Evolutionary conservation across 2,797 vertebrate genomes (phyloP).

Genomic region (Mergus octosetaceus): DNA sequence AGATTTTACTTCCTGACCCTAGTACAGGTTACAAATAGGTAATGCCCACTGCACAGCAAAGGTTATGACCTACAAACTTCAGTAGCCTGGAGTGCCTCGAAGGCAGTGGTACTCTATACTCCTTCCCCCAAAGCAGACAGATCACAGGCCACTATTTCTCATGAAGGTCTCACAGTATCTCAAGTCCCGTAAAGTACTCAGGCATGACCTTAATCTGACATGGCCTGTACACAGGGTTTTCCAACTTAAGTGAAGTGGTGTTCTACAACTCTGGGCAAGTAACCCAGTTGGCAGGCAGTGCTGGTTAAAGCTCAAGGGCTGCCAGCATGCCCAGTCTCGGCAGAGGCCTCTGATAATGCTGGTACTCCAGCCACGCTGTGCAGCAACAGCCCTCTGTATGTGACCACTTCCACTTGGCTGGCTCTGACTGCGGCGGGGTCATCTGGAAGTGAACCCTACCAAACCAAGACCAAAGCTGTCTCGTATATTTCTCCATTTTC

Average conservation of each 20-base stretch:
- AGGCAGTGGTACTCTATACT: background rate
- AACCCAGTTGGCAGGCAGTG: background rate
- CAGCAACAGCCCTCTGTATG: background rate
- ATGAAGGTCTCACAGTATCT: background rate
- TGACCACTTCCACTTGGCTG: background rate
- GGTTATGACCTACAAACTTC: background rate
- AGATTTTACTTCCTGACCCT: background rate
- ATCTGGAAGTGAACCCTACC: background rate
- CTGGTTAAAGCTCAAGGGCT: too few relatives aligned
- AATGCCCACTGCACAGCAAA: background rate
- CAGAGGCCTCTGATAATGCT: too few relatives aligned
- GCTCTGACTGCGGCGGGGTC: accelerated
- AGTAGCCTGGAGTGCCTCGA: background rate
- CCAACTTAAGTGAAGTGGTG: background rate
- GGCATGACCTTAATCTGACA: background rate
- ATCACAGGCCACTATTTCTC: background rate
- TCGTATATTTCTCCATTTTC: background rate
- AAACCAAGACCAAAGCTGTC: background rate
- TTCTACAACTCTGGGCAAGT: background rate
- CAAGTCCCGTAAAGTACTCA: accelerated
- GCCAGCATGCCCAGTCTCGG: too few relatives aligned
- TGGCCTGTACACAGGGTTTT: background rate
- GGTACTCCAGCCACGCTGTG: background rate
- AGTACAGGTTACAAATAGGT: background rate
- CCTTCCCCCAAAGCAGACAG: background rate